Evolutionary conservation across 2,888 invertebrate species (phyloP), one percentile per base, ranked within the genome.

Genomic region (Lobophora halterata): DNA sequence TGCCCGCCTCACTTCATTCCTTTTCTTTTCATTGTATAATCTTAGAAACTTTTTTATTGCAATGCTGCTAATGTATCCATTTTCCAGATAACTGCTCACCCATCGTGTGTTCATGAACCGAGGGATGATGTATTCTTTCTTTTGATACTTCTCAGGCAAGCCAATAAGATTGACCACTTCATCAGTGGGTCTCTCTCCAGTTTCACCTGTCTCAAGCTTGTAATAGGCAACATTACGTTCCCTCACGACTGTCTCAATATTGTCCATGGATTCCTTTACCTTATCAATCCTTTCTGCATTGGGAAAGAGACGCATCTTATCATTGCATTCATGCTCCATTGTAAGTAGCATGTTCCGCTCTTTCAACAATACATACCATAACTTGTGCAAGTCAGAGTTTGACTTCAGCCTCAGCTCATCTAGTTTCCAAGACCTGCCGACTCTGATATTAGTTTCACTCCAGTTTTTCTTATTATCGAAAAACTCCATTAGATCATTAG

Each of bases 331-430:
- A 46, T 95, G 91, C 79, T 98, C 96, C 98, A 99, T 98, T 1
- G 99, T 98, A 48, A 96, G 79, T 8, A 99, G 87, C 98, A 99
- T 98, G 75, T 99, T 99, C 34, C 93, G 90, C 80, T 99, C 99
- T 83, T 99, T 99, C 32, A 98, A 79, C 37, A 99, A 83, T 7
- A 91, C 66, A 65, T 89, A 98, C 99, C 99, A 99, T 41, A 99
- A 82, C 85, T 99, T 98, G 73, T 99, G 99, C 38, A 99, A 89
- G 79, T 99, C 99, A 29, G 92, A 88, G 71, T 98, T 99, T 26
- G 97, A 97, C 79, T 99, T 99, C 27, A 98, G 91, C 62, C 99
- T 89, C 9, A 99, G 83, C 76, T 99, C 99, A 49, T 97, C 97
- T 36, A 89, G 75, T 44, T 86, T 92, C 98, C 98, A 99, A 2